A percentile compares a stretch with the other conserved stretches of the same genome.
Conservation (phyloP, 2,113 vertebrate species). For the Paramisgurnus dabryanus region DNA sequence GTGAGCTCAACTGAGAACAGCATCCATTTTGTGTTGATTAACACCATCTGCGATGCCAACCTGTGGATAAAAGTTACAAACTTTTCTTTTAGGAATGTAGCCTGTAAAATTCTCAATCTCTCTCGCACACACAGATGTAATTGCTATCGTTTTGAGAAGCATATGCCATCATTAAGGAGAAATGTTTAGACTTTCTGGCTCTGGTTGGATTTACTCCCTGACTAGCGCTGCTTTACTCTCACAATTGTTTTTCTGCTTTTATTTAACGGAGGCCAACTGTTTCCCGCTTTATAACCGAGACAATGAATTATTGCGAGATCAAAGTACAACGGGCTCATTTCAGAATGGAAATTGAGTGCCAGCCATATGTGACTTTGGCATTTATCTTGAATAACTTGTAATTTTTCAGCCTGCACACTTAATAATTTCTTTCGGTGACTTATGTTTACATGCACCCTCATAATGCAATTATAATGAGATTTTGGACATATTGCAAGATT, state of each 20-base stretch:
- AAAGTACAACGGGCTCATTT: constrained; percentile 25
- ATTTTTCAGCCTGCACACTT: background rate
- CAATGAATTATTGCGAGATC: constrained; percentile 31
- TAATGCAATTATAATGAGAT: too few species aligned
- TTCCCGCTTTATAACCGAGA: constrained; percentile 1
- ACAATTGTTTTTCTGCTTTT: background rate
- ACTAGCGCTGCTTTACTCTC: background rate
- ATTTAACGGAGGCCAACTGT: constrained; percentile 30
- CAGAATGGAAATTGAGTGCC: constrained; percentile 23
- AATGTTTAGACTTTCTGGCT: background rate
- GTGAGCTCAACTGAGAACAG: background rate
- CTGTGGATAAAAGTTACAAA: background rate
- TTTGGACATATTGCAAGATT: too few species aligned
- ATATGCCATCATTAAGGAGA: constrained; percentile 3
- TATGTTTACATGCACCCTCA: too few species aligned
- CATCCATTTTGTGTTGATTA: constrained; percentile 11
- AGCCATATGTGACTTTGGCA: constrained; percentile 12
- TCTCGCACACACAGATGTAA: background rate
- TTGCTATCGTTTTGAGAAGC: background rate
- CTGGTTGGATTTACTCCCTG: background rate
- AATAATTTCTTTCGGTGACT: background rate
- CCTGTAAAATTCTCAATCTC: background rate
- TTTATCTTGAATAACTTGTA: constrained; percentile 14
- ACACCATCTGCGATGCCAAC: background rate
- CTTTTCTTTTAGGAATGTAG: too few species aligned